phyloP scores from a whole-genome alignment of 2,113 vertebrate genomes.

The Pyrgilauda ruficollis region DNA sequence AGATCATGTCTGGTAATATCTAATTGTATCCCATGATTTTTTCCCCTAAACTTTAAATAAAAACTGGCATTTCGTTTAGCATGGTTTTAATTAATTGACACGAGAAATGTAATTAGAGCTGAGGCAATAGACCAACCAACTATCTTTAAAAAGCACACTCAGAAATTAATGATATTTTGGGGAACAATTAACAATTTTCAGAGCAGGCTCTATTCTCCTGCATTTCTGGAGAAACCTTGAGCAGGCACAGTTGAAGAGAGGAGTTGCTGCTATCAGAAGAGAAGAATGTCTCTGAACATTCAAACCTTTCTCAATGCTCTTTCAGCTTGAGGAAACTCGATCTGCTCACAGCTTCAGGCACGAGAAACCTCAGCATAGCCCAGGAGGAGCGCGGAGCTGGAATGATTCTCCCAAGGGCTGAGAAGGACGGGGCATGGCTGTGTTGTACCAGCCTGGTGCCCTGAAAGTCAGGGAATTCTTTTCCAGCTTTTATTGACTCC shows the following conservation, averaged over 20 bases:
- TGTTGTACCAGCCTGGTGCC: background rate
- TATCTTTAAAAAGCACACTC: background rate
- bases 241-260: background rate
- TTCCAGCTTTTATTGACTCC: background rate
- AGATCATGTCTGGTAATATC: conserved; percentile 70
- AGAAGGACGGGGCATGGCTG: background rate
- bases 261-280: background rate
- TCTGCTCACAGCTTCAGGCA: background rate
- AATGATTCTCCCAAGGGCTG: background rate
- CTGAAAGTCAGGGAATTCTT: background rate
- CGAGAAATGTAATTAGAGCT: conserved; percentile 52
- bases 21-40: conserved; percentile 54
- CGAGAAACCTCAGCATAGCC: background rate
- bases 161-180: background rate
- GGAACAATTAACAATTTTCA: background rate
- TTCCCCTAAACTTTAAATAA: conserved; percentile 58
- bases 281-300: too few relatives aligned
- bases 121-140: background rate
- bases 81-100: conserved; percentile 70
- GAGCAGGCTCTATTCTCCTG: background rate
- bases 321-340: background rate
- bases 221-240: background rate
- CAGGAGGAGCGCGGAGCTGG: background rate
- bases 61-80: conserved; percentile 64
- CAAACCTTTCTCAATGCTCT: background rate